Base-by-base conservation (phyloP, 37 sponge, comb jelly and placozoan genomes). In the Aplysina aerophoba region DNA sequence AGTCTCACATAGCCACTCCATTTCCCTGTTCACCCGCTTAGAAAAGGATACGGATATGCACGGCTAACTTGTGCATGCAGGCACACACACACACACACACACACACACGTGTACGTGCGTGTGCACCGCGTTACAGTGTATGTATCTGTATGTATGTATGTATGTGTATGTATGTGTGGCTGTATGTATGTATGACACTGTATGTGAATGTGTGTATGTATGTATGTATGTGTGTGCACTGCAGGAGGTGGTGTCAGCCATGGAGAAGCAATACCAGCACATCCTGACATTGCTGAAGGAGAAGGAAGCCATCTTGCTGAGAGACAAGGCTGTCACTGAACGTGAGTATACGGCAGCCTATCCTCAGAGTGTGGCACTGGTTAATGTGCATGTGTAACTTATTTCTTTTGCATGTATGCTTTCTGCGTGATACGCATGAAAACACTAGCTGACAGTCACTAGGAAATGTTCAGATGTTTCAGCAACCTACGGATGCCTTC, bases 261-360 rank as follows among this genome's bases (percentile, higher is more conserved):
- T 71, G 31, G 73, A 71, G 73, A 71, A 71, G 37, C 73, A 71
- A 37, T 71, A 71, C 37, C 31, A 34, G 28, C 73, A 71, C 73
- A 71, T 71, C 6, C 33, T 71, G 16, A 33, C 33, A 4, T 37
- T 71, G 36, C 21, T 71, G 2, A 71, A 71, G 37, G 73, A 71
- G 73, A 71, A 71, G 28, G 20, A 34, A 12, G 31, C 37, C 37
- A 34, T 71, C 31, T 14, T 71, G 37, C 31, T 28, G 37, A 71
- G 73, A 12, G 73, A 71, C 73, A 71, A 33, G 37, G 73, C 37
- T 35, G 31, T 71, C 21, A 35, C 36, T 19, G 73, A 71, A 71
- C 73, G 73, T 71, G 12, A 71, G 73, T 35, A 6, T 34, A 28
- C 73, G 6, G 6, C 17, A 20, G 59, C 17, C 59, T 17, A 57